Evolutionary conservation across 2,797 vertebrate genomes (phyloP).

Genomic region (Crenichthys baileyi): DNA sequence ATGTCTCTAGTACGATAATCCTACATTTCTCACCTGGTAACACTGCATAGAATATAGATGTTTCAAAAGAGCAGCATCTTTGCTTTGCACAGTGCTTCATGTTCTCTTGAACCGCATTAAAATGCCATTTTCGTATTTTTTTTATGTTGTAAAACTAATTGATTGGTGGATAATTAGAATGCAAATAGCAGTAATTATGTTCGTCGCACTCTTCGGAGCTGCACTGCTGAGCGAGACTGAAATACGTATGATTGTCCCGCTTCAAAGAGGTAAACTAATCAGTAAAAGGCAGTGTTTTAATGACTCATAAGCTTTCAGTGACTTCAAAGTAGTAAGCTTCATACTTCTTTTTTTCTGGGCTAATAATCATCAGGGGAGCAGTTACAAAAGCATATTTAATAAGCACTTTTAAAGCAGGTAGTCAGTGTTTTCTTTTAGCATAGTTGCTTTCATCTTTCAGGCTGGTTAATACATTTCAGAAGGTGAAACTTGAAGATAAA

Average conservation of each 20-base stretch:
- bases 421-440: slow-evolving; percentile 29
- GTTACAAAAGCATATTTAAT: slow-evolving; percentile 67
- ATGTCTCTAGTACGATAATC: no score
- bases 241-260: slow-evolving; percentile 47
- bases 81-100: slow-evolving; percentile 5
- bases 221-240: slow-evolving; percentile 52
- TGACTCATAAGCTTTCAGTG: slow-evolving; percentile 59
- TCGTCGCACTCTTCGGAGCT: slow-evolving; percentile 34
- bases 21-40: no score
- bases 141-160: slow-evolving; percentile 55
- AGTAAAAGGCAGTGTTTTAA: slow-evolving; percentile 53
- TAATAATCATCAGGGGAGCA: slow-evolving; percentile 55
- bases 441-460: slow-evolving; percentile 55
- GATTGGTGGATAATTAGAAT: slow-evolving; percentile 66
- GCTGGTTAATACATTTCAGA: slow-evolving; percentile 54
- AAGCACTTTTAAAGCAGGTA: slow-evolving; percentile 55
- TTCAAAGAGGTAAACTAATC: slow-evolving; percentile 63
- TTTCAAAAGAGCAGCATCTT: slow-evolving; percentile 3
- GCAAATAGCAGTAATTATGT: slow-evolving; percentile 63
- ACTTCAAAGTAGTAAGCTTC: slow-evolving; percentile 57
- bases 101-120: slow-evolving; percentile 32
- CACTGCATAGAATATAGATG: slow-evolving; percentile 15
- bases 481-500: slow-evolving; percentile 52
- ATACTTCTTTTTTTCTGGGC: slow-evolving; percentile 31
- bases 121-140: slow-evolving; percentile 30